Evolutionary conservation across 1,140 invertebrate species (phyloP).

Genomic region (Steinernema khuongi): DNA sequence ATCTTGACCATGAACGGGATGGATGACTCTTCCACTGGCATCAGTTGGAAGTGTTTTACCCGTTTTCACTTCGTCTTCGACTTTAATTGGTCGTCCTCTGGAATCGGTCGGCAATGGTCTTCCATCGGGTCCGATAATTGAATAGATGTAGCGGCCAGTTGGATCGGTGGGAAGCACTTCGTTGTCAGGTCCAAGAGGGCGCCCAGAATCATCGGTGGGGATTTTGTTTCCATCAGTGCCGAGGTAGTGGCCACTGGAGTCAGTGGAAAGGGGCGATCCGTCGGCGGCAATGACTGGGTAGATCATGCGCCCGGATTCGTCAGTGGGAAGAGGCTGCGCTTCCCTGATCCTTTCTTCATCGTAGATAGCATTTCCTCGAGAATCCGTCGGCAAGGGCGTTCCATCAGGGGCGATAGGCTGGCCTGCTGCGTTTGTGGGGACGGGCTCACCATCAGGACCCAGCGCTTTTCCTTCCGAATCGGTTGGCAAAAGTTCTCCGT

Average conservation of each 20-base stretch:
- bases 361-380: constrained; percentile 7
- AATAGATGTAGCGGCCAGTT: constrained; percentile 20
- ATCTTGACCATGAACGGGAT: constrained; percentile 22
- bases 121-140: background rate
- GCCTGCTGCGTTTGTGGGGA: constrained; percentile 31
- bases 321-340: constrained; percentile 23
- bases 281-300: constrained; percentile 21
- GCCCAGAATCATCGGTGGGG: constrained; percentile 19
- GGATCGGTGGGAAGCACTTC: constrained; percentile 24
- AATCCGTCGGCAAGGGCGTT: constrained; percentile 26
- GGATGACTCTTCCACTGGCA: constrained; percentile 20
- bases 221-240: background rate
- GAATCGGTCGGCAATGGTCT: constrained; percentile 27
- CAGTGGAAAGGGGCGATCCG: constrained; percentile 24
- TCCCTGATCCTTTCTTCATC: background rate
- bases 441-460: constrained; percentile 9
- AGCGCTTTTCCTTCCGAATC: background rate
- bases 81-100: background rate
- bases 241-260: constrained; percentile 18
- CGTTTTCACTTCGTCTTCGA: constrained; percentile 27
- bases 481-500: constrained; percentile 11
- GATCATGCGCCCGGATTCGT: constrained; percentile 22
- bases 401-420: constrained; percentile 40
- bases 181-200: constrained; percentile 17
- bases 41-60: constrained; percentile 31